A percentile compares a stretch with the other conserved stretches of the same genome.
phyloP scores from a whole-genome alignment of 1,140 invertebrate species.

The Goniozus legneri region DNA sequence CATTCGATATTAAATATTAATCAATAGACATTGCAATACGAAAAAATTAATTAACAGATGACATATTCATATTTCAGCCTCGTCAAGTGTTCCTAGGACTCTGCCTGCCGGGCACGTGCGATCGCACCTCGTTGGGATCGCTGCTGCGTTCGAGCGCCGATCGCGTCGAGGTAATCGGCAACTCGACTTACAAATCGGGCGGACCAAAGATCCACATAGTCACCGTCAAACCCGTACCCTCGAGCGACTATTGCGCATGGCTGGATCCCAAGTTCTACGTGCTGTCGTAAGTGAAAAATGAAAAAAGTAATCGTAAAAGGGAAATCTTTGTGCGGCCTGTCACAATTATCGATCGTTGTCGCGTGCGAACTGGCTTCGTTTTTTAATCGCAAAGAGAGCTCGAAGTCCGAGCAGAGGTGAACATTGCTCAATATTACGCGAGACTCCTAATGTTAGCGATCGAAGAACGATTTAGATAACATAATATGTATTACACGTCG shows the following conservation, averaged over 20 bases:
- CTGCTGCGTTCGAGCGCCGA: constrained; percentile 58
- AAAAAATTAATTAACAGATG: background rate
- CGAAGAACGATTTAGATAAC: too few relatives aligned
- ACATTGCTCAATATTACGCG: too few relatives aligned
- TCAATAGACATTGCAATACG: too few relatives aligned
- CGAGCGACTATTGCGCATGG: constrained; percentile 61
- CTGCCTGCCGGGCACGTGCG: constrained; percentile 70
- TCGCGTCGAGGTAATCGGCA: constrained; percentile 49
- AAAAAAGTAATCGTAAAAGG: constrained; percentile 8
- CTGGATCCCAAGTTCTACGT: constrained; percentile 69
- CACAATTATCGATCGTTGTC: too few relatives aligned
- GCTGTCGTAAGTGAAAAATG: constrained; percentile 60
- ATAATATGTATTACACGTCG: too few relatives aligned
- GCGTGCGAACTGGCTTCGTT: background rate
- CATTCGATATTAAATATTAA: too few relatives aligned
- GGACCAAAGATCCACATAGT: constrained; percentile 55
- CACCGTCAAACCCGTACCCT: constrained; percentile 67
- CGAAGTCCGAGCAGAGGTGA: too few relatives aligned
- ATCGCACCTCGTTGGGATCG: constrained; percentile 57
- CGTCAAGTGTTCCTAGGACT: constrained; percentile 67
- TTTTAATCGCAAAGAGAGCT: too few relatives aligned
- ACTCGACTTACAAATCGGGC: constrained; percentile 41
- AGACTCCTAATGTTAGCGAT: too few relatives aligned
- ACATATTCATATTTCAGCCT: constrained; percentile 53
- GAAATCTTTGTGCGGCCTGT: too few relatives aligned